Conservation (phyloP, 2,888 invertebrate species). For the Synergus gifuensis region DNA sequence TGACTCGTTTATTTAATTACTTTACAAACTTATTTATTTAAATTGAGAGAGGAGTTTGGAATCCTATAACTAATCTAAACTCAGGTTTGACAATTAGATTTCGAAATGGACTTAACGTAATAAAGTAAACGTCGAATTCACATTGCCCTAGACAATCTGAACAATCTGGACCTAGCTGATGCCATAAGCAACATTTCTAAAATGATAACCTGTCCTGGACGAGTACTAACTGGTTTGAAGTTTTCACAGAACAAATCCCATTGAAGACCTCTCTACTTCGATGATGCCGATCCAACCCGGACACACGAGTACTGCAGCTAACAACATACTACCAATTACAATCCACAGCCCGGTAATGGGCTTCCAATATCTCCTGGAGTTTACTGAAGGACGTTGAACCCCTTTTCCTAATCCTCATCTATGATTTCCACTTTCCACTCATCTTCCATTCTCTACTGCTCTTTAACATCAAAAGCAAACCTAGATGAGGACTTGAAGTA, state of each 20-base stretch:
- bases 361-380: constrained; percentile 63
- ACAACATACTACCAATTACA: constrained; percentile 57
- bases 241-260: constrained; percentile 11
- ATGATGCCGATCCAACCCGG: not conserved
- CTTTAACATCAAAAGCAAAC: constrained; percentile 3
- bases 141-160: not conserved
- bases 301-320: constrained; percentile 43
- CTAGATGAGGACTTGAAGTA: not conserved
- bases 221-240: constrained; percentile 6
- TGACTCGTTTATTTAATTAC: too few species aligned
- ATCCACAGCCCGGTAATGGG: constrained; percentile 57
- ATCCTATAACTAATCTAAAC: not conserved
- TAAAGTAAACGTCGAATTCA: not conserved
- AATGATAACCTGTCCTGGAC: constrained; percentile 1
- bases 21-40: too few species aligned
- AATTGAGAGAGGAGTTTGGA: not conserved
- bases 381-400: constrained; percentile 52
- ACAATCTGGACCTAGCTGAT: not conserved
- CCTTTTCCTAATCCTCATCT: not conserved
- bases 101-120: not conserved
- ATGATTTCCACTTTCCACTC: not conserved
- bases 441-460: not conserved
- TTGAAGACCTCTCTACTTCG: not conserved
- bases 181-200: constrained; percentile 16
- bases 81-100: not conserved